Percentiles rank a stretch among this genome's conserved stretches.
These are phyloP conservation scores for Drosophila arizonae DNA, from an alignment of 1,140 invertebrate species.

Conservation along the genomic window DNA sequence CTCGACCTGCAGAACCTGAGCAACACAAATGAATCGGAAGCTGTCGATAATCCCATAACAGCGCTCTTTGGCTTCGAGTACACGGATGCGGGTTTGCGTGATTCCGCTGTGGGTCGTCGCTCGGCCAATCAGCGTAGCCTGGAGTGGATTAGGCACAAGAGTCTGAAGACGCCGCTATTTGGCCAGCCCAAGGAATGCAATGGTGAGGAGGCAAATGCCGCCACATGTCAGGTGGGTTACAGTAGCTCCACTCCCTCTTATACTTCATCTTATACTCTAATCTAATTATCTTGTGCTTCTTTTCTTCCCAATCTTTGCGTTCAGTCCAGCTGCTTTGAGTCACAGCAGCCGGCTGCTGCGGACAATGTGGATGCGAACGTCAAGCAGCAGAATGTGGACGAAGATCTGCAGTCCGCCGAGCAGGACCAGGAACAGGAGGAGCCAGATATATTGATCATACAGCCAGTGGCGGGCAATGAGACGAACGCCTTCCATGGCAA, in stretches of 20 bases:
- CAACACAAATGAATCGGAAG: conserved; percentile 74
- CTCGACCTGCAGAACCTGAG: conserved; percentile 72
- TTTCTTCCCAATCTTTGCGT: not conserved
- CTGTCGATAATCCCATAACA: conserved; percentile 72
- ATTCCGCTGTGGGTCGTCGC: conserved; percentile 66
- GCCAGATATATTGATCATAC: conserved; percentile 50
- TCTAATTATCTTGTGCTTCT: too few relatives aligned
- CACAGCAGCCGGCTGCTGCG: conserved; percentile 48
- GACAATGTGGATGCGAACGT: conserved; percentile 71
- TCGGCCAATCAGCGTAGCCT: conserved; percentile 60
- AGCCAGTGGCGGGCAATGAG: conserved; percentile 37
- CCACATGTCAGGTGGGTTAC: conserved; percentile 71
- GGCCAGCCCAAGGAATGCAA: conserved; percentile 69
- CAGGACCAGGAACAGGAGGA: conserved; percentile 54
- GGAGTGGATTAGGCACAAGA: conserved; percentile 64
- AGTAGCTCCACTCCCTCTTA: too few relatives aligned
- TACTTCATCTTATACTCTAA: not conserved
- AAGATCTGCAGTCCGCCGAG: conserved; percentile 63
- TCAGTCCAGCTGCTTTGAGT: conserved; percentile 73
- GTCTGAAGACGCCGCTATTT: conserved; percentile 52
- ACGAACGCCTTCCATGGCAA: conserved; percentile 56
- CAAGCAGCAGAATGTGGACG: conserved; percentile 65
- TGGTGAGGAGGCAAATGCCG: conserved; percentile 54
- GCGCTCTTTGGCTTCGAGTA: conserved; percentile 72
- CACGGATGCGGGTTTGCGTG: conserved; percentile 46